Evolutionary conservation across 2,888 invertebrate species (phyloP).

Genomic region (Andrena minutula): DNA sequence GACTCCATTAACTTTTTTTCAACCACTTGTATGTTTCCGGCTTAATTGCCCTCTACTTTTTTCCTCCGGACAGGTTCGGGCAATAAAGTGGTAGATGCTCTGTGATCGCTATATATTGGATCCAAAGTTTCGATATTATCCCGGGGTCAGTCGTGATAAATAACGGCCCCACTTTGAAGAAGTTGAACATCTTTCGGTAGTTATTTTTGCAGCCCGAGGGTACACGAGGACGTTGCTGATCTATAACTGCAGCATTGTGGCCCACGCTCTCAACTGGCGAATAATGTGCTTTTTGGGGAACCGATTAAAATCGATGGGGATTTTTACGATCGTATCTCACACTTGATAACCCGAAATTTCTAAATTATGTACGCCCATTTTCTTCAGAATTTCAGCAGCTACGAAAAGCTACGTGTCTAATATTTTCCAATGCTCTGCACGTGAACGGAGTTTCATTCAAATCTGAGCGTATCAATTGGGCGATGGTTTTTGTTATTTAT

Average conservation of each 20-base stretch:
- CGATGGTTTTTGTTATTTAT: too few species aligned
- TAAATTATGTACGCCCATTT: neutral
- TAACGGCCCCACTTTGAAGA: conserved; percentile 60
- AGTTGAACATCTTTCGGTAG: conserved; percentile 46
- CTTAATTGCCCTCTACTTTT: conserved; percentile 35
- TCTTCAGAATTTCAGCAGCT: neutral
- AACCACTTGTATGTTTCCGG: conserved; percentile 12
- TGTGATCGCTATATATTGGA: conserved; percentile 25
- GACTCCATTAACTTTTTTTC: conserved; percentile 23
- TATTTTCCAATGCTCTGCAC: too few species aligned
- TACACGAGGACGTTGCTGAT: conserved; percentile 38
- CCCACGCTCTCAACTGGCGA: neutral
- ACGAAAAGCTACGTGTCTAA: too few species aligned
- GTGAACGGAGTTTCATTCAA: too few species aligned
- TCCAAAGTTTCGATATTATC: conserved; percentile 45
- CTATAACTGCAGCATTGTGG: conserved; percentile 52
- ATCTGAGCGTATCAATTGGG: too few species aligned
- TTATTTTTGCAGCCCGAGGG: conserved; percentile 40
- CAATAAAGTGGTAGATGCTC: conserved; percentile 22
- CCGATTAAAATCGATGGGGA: conserved; percentile 17
- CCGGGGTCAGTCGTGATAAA: conserved; percentile 45
- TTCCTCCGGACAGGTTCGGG: conserved; percentile 11
- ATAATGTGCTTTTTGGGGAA: neutral
- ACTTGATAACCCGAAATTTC: conserved; percentile 7
- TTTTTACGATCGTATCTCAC: neutral